Conservation (phyloP, 2,888 invertebrate genomes). For the Antheraea assamensis region DNA sequence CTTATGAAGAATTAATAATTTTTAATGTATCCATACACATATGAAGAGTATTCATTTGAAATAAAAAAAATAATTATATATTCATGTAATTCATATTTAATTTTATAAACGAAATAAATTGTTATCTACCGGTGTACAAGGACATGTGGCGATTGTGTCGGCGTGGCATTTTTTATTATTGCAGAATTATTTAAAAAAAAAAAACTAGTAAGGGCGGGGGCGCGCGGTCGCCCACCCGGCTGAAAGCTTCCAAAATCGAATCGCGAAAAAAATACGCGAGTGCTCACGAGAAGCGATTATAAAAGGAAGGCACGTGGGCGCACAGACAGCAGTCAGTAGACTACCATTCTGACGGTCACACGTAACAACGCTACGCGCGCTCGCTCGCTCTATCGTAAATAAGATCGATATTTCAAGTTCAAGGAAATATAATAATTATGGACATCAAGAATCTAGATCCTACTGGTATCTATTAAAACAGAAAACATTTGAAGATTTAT, state of each 20-base stretch:
- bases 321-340: conserved; percentile 66
- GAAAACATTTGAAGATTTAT: conserved; percentile 30
- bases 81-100: background rate
- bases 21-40: background rate
- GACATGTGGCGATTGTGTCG: conserved; percentile 52
- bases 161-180: conserved; percentile 58
- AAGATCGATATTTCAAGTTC: conserved; percentile 72
- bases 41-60: background rate
- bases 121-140: conserved; percentile 26
- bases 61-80: background rate
- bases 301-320: conserved; percentile 73
- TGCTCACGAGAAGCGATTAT: conserved; percentile 67
- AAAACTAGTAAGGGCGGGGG: conserved; percentile 65
- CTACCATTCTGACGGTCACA: conserved; percentile 55
- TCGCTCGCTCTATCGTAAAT: conserved; percentile 66
- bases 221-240: conserved; percentile 70
- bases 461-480: conserved; percentile 71
- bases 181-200: conserved; percentile 47
- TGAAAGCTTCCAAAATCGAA: conserved; percentile 80
- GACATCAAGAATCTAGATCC: conserved; percentile 76
- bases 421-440: conserved; percentile 58
- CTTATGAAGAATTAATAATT: background rate
- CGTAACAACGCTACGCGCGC: conserved; percentile 56
- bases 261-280: conserved; percentile 78
- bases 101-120: conserved; percentile 29